Percentiles rank a stretch among this genome's conserved stretches.
These are phyloP conservation scores for Tetrapedia diversipes DNA, from an alignment of 2,888 invertebrate genomes.

Conservation along the genomic window DNA sequence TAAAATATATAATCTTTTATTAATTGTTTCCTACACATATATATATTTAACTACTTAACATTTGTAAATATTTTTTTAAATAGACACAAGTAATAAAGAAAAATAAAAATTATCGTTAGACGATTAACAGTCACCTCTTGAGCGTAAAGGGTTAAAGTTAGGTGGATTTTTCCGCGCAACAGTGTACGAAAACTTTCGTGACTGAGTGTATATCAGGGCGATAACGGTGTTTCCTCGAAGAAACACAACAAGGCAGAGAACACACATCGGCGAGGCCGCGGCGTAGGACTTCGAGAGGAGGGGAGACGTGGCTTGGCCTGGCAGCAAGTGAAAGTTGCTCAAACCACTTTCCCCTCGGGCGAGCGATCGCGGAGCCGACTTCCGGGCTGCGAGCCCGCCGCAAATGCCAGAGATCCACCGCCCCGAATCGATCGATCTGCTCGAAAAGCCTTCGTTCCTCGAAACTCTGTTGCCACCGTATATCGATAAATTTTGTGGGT, in stretches of 20 bases:
- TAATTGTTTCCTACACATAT: too few species aligned
- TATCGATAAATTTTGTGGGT: slow-evolving; percentile 28
- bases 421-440: slow-evolving; percentile 48
- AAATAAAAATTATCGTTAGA: too few species aligned
- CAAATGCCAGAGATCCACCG: slow-evolving; percentile 72
- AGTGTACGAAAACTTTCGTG: too few species aligned
- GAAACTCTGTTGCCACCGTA: slow-evolving; percentile 7
- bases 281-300: slow-evolving; percentile 29
- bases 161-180: too few species aligned
- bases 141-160: too few species aligned
- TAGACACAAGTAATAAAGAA: too few species aligned
- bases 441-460: slow-evolving; percentile 31
- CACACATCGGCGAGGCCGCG: slow-evolving; percentile 6
- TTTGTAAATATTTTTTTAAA: too few species aligned
- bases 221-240: slow-evolving; percentile 37
- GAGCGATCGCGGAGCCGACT: slow-evolving; percentile 74
- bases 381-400: slow-evolving; percentile 74
- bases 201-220: slow-evolving; percentile 16
- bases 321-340: slow-evolving; percentile 81
- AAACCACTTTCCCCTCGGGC: slow-evolving; percentile 81
- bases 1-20: too few species aligned
- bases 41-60: too few species aligned
- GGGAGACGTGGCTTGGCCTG: slow-evolving; percentile 63
- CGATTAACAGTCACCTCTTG: too few species aligned
- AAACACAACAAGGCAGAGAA: slow-evolving; percentile 50